phyloP scores from a whole-genome alignment of 1,140 invertebrate genomes.

The Metopolophium dirhodum region DNA sequence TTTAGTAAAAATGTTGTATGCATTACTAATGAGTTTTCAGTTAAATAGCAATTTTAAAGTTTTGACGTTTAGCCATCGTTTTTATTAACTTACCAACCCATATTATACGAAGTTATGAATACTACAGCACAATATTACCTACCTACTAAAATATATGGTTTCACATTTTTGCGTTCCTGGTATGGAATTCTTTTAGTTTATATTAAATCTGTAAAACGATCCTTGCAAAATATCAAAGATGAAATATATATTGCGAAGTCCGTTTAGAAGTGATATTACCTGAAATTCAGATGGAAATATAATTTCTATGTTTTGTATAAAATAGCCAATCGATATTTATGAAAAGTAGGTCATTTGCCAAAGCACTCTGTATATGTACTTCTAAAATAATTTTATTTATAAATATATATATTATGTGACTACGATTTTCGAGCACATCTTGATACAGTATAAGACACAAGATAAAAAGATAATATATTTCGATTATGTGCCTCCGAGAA shows the following conservation, averaged over 20 bases:
- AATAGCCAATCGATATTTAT: neutral
- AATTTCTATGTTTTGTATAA: slow-evolving; percentile 5
- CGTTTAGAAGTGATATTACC: neutral
- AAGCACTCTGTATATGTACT: neutral
- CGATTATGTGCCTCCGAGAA: slow-evolving; percentile 1
- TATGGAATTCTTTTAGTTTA: neutral
- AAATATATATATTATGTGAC: neutral
- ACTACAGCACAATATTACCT: neutral
- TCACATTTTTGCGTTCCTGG: neutral
- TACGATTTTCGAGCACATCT: neutral
- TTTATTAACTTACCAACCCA: neutral
- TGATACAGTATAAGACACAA: neutral
- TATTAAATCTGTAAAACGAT: neutral
- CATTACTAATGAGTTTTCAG: slow-evolving; percentile 39
- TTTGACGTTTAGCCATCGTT: slow-evolving; percentile 22
- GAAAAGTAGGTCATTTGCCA: neutral
- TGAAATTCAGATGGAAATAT: neutral
- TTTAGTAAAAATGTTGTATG: neutral
- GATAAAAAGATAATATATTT: slow-evolving; percentile 1
- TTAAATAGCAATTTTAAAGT: neutral
- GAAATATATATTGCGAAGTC: neutral
- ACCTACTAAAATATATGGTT: neutral
- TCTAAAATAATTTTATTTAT: neutral
- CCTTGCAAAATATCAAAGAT: neutral
- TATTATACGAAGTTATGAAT: neutral